Base-by-base conservation (phyloP, 2,888 invertebrate species). In the Cataglyphis livida region DNA sequence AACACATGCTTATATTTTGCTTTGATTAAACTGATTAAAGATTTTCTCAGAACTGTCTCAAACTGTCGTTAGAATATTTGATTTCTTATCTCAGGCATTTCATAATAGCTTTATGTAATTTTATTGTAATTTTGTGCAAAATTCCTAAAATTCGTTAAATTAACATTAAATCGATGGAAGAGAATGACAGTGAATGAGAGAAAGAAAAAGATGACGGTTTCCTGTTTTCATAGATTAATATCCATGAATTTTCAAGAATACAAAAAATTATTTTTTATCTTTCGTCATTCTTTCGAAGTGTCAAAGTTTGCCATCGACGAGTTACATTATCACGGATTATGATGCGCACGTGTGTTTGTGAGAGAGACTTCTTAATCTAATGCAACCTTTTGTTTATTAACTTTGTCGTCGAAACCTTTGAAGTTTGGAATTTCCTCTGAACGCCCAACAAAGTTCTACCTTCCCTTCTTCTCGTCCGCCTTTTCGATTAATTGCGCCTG, bases 371-470 rank as follows among this genome's bases (percentile, higher is more conserved):
- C 41, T 74, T 76, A 76, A 54, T 38, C 28, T n/a, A 68, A 66
- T 18, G 41, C 38, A 5, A 54, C n/a, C 38, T 54, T 66, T 66
- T 54, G 28, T 25, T 66, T 25, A 54, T 68, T 44, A 65, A 51
- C n/a, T 25, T 51, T 21, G 61, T 61, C 35, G 35, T 12, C 65
- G 51, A 38, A 54, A 54, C 38, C 54, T 76, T 76, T 68, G 76
- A 75, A 75, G 64, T 62, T 48, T 10, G 35, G 35, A 74, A 21
- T 75, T 75, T 75, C 48, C 64, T 75, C 32, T 18, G 3, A 6
- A 10, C 18, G 3, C 32, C 18, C 38, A 41, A 51, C 51, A 51
- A 75, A 35, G 15, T 64, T 62, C 15, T 15, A 32, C 7, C 74
- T 15, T 32, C n/a, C 25, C n/a, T 32, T n/a, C 15, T n/a, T 25